A percentile compares a stretch with the other conserved stretches of the same genome.
These are phyloP conservation scores for Calephelis nemesis DNA, from an alignment of 1,140 invertebrate species.

Conservation along the genomic window DNA sequence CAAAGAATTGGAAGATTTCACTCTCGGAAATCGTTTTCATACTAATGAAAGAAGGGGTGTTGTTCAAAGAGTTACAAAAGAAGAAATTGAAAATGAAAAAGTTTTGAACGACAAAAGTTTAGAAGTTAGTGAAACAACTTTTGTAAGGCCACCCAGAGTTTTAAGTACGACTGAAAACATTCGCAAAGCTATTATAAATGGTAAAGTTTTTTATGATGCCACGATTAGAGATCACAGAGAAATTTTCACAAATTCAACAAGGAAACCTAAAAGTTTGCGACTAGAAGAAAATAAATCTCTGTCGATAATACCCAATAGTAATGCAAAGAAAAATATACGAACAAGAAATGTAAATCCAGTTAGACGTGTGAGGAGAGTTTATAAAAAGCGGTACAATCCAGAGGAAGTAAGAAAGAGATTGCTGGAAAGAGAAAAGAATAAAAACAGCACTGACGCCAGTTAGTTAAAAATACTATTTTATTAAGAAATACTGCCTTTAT, in stretches of 20 bases:
- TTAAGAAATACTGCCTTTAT: slow-evolving; percentile 14
- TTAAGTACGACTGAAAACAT: slow-evolving; percentile 66
- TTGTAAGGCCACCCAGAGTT: slow-evolving; percentile 62
- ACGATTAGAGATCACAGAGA: slow-evolving; percentile 65
- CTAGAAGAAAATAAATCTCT: slow-evolving; percentile 49
- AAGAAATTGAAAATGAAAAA: slow-evolving; percentile 63
- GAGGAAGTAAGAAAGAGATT: slow-evolving; percentile 69
- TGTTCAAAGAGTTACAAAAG: slow-evolving; percentile 64
- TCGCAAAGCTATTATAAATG: slow-evolving; percentile 65
- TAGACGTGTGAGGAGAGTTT: slow-evolving; percentile 62
- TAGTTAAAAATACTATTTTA: slow-evolving; percentile 25
- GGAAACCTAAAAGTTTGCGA: slow-evolving; percentile 54
- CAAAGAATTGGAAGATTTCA: slow-evolving; percentile 59
- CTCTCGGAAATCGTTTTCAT: slow-evolving; percentile 62
- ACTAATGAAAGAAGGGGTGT: slow-evolving; percentile 56
- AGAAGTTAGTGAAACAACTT: slow-evolving; percentile 70
- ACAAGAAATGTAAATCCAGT: slow-evolving; percentile 65
- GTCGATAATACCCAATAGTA: slow-evolving; percentile 43
- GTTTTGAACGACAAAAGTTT: slow-evolving; percentile 57
- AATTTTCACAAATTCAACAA: slow-evolving; percentile 45
- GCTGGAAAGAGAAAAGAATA: slow-evolving; percentile 63
- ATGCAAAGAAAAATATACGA: slow-evolving; percentile 54
- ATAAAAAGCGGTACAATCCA: slow-evolving; percentile 68
- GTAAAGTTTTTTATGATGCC: slow-evolving; percentile 69
- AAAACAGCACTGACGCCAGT: slow-evolving; percentile 34